These are phyloP conservation scores for Thinocorus orbignyianus DNA, from an alignment of 2,113 vertebrate species.

Conservation along the genomic window DNA sequence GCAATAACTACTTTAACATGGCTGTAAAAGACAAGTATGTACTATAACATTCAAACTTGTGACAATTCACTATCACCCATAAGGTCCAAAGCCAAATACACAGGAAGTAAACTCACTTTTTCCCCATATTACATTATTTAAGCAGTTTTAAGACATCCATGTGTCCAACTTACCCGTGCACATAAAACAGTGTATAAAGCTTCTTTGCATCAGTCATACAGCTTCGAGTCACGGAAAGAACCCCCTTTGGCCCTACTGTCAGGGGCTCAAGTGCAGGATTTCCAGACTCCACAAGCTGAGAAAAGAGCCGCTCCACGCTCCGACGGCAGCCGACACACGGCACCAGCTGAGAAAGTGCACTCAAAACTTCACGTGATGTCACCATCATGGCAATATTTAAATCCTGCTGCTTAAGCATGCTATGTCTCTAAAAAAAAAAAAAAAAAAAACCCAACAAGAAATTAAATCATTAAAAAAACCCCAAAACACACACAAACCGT, in stretches of 20 bases:
- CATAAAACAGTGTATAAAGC: slow-evolving; percentile 92
- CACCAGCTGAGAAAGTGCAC: slow-evolving; percentile 90
- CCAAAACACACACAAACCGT: neutral
- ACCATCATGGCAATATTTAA: slow-evolving; percentile 91
- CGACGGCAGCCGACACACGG: slow-evolving; percentile 95
- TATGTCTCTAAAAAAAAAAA: slow-evolving; percentile 82
- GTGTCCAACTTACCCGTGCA: slow-evolving; percentile 86
- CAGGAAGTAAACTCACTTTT: neutral
- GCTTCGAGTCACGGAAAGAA: slow-evolving; percentile 88
- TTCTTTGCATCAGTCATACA: slow-evolving; percentile 92
- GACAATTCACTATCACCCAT: rapidly evolving
- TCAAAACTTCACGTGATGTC: slow-evolving; percentile 89
- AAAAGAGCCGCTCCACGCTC: slow-evolving; percentile 95
- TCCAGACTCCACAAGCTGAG: slow-evolving; percentile 92
- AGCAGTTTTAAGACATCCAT: neutral
- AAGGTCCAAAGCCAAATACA: neutral
- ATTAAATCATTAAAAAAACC: neutral
- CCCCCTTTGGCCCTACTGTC: slow-evolving; percentile 87
- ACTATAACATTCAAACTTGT: neutral
- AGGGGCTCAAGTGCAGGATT: slow-evolving; percentile 94
- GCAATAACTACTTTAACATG: neutral
- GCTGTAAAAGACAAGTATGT: rapidly evolving
- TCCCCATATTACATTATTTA: rapidly evolving
- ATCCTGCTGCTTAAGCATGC: slow-evolving; percentile 92
- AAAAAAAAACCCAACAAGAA: too few species aligned